These are phyloP conservation scores for Poeciliopsis prolifica DNA, from an alignment of 2,113 vertebrate species.

Conservation along the genomic window DNA sequence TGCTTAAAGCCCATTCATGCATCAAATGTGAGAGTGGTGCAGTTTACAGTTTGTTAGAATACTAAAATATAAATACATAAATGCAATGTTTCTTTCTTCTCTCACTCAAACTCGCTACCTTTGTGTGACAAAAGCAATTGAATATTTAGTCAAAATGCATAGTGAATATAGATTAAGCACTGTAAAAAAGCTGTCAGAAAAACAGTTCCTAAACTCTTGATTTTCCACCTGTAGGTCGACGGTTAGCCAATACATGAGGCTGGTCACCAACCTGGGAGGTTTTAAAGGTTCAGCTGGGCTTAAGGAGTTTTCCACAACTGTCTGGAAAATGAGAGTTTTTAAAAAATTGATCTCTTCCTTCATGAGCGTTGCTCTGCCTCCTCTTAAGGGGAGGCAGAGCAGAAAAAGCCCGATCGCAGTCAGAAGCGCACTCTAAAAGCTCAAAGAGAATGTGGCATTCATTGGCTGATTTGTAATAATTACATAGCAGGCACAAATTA, in stretches of 20 bases:
- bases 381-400: constrained; percentile 1
- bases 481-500: constrained; percentile 42
- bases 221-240: neutral
- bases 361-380: constrained; percentile 1
- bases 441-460: constrained; percentile 20
- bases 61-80: neutral
- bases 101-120: neutral
- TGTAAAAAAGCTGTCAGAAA: neutral
- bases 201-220: neutral
- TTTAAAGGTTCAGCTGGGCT: constrained; percentile 18
- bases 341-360: constrained; percentile 32
- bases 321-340: constrained; percentile 45
- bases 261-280: constrained; percentile 8
- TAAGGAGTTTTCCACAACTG: neutral
- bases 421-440: neutral
- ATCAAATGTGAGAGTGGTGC: neutral
- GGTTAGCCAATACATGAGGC: neutral
- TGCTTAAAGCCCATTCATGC: neutral
- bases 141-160: neutral
- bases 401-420: neutral
- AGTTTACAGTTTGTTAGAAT: neutral
- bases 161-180: neutral
- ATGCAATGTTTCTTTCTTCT: neutral
- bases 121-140: neutral
- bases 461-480: constrained; percentile 45